Evolutionary conservation across 2,797 vertebrate genomes (phyloP).

Genomic region (Dromococcyx pavoninus): DNA sequence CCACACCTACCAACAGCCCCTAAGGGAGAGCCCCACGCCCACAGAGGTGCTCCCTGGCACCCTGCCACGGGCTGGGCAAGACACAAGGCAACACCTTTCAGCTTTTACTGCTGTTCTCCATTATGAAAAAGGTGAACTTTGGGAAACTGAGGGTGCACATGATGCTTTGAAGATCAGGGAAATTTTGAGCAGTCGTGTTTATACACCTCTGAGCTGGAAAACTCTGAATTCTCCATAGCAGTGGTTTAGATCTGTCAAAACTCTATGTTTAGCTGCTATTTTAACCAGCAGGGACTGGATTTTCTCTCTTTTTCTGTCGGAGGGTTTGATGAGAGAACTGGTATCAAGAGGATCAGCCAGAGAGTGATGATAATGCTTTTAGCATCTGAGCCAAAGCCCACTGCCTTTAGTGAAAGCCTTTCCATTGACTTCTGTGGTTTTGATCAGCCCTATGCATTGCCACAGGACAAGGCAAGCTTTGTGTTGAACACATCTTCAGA

Average conservation of each 20-base stretch:
- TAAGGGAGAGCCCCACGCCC: fast-evolving
- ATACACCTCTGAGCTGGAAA: not conserved
- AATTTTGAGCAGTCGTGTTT: not conserved
- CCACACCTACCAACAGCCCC: fast-evolving
- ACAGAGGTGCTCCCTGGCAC: fast-evolving
- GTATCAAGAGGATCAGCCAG: conserved; percentile 47
- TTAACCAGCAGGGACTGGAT: conserved; percentile 41
- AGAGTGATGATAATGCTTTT: conserved; percentile 43
- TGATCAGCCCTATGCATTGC: not conserved
- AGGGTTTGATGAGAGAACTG: conserved; percentile 42
- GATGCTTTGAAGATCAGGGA: not conserved
- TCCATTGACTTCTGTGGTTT: not conserved
- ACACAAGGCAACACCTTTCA: not conserved
- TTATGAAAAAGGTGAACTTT: not conserved
- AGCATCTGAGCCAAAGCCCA: conserved; percentile 38
- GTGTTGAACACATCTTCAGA: not conserved
- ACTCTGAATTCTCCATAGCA: not conserved
- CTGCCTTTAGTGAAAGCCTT: conserved; percentile 12
- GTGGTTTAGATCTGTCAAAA: conserved; percentile 26
- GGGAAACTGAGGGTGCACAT: not conserved
- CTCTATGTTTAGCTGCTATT: conserved; percentile 4
- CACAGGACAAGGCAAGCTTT: not conserved
- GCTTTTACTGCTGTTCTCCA: not conserved
- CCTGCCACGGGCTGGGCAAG: fast-evolving
- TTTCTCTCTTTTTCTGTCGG: conserved; percentile 47